Conservation (phyloP, 2,888 invertebrate species). For the Acleris emargana region DNA sequence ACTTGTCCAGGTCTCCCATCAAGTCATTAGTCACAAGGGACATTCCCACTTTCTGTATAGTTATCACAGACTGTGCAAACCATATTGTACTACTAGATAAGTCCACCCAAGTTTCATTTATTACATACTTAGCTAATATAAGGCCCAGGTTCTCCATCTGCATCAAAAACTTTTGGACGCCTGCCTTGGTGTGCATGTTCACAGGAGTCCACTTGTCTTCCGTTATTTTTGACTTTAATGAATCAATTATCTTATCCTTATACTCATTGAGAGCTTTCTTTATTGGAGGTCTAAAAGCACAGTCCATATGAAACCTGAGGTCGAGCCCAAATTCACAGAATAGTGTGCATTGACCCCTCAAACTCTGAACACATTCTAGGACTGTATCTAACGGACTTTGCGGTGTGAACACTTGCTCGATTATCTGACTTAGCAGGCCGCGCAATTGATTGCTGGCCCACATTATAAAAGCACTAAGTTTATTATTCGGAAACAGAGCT, state of each 20-base stretch:
- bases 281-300: slow-evolving; percentile 90
- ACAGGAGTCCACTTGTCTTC: slow-evolving; percentile 95
- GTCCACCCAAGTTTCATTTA: slow-evolving; percentile 86
- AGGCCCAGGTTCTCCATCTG: slow-evolving; percentile 89
- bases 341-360: slow-evolving; percentile 87
- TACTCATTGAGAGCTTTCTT: slow-evolving; percentile 90
- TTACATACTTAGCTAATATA: slow-evolving; percentile 86
- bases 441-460: slow-evolving; percentile 95
- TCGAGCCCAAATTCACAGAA: slow-evolving; percentile 91
- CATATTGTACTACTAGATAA: slow-evolving; percentile 91
- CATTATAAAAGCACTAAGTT: slow-evolving; percentile 88
- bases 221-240: slow-evolving; percentile 88
- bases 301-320: slow-evolving; percentile 95
- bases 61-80: slow-evolving; percentile 90
- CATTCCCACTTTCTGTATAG: slow-evolving; percentile 89
- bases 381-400: slow-evolving; percentile 93
- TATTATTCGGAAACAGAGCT: slow-evolving; percentile 91
- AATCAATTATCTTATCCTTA: slow-evolving; percentile 92
- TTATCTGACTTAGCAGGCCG: slow-evolving; percentile 90
- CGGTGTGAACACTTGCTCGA: slow-evolving; percentile 94
- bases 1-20: slow-evolving; percentile 88
- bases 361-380: slow-evolving; percentile 92
- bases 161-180: slow-evolving; percentile 86
- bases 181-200: slow-evolving; percentile 89
- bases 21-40: slow-evolving; percentile 90